Conservation (phyloP, 2,888 invertebrate genomes). For the Agrilus biguttatus region DNA sequence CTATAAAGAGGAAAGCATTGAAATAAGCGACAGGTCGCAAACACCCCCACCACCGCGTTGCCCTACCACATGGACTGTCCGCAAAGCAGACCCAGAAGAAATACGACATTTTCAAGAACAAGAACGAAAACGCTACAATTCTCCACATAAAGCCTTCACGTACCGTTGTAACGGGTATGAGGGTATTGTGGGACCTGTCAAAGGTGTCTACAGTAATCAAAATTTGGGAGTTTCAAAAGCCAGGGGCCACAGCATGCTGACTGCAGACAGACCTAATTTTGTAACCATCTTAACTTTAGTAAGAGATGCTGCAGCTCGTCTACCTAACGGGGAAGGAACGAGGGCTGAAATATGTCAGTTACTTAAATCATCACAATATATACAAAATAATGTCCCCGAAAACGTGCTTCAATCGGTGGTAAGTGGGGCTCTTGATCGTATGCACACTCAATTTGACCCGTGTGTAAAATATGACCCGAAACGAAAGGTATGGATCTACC, state of each 20-base stretch:
- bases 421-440: slow-evolving; percentile 77
- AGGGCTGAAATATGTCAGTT: slow-evolving; percentile 82
- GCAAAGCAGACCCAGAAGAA: slow-evolving; percentile 64
- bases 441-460: slow-evolving; percentile 83
- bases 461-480: slow-evolving; percentile 87
- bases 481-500: slow-evolving; percentile 89
- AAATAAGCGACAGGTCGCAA: slow-evolving; percentile 27
- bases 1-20: slow-evolving; percentile 24
- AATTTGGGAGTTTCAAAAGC: slow-evolving; percentile 45
- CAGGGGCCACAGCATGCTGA: slow-evolving; percentile 71
- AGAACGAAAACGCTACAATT: slow-evolving; percentile 71
- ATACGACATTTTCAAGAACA: slow-evolving; percentile 61
- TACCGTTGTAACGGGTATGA: slow-evolving; percentile 45
- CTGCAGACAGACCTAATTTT: slow-evolving; percentile 72
- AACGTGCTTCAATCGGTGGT: slow-evolving; percentile 68
- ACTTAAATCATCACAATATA: slow-evolving; percentile 51
- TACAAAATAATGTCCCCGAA: slow-evolving; percentile 39
- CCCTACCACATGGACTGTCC: slow-evolving; percentile 71
- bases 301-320: slow-evolving; percentile 82
- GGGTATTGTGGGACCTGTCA: slow-evolving; percentile 34
- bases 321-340: slow-evolving; percentile 91
- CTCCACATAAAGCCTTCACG: slow-evolving; percentile 84
- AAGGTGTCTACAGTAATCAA: slow-evolving; percentile 59
- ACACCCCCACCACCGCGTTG: slow-evolving; percentile 46
- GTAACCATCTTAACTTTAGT: slow-evolving; percentile 83